phyloP scores from a whole-genome alignment of 2,797 vertebrate species.

The Ispidina picta region DNA sequence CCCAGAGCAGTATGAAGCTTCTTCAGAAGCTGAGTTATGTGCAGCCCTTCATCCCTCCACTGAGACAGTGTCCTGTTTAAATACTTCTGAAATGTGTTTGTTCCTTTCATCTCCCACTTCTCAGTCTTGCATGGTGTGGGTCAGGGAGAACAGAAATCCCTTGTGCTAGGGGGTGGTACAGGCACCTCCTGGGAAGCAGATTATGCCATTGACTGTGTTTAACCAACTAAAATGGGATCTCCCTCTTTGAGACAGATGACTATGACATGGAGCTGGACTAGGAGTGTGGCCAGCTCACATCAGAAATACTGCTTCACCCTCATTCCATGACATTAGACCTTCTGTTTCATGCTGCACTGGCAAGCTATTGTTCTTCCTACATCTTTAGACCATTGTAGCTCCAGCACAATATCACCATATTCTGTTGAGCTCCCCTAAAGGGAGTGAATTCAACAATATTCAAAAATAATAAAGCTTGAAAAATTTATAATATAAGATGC shows the following conservation, averaged over 20 bases:
- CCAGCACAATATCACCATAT: neutral
- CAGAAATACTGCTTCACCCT: neutral
- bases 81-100: neutral
- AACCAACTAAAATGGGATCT: neutral
- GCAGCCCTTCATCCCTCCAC: neutral
- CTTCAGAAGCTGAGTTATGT: neutral
- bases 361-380: neutral
- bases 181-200: neutral
- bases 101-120: neutral
- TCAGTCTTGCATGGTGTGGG: neutral
- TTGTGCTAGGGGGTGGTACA: neutral
- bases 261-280: neutral
- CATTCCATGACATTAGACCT: neutral
- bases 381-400: neutral
- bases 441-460: neutral
- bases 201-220: neutral
- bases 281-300: fast-evolving
- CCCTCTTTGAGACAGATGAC: neutral
- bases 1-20: neutral
- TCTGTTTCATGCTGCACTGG: neutral
- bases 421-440: neutral
- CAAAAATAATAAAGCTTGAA: neutral
- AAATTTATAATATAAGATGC: neutral
- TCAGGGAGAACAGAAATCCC: neutral
- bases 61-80: neutral